Base-by-base conservation (phyloP, 2,888 invertebrate genomes). In the Leucophenga montana region DNA sequence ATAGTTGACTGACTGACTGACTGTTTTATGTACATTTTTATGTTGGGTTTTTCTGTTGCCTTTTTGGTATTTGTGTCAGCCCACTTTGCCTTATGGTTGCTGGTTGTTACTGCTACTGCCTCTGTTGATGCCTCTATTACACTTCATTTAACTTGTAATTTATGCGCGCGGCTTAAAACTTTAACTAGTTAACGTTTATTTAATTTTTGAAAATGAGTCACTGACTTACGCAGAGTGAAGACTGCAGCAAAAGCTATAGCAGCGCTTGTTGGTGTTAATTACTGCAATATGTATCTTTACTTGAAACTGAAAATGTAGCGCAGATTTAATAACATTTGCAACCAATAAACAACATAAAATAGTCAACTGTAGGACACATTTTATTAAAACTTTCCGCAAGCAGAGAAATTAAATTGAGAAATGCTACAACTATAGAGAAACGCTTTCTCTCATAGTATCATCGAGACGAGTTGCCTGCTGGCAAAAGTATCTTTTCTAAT, bases 171-270 rank as follows among this genome's bases (percentile, higher is more conserved):
- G 78, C 78, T 78, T 75, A 78, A 79, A 80, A 78, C 80, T 82
- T 78, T 69, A 76, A 84, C 79, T 83, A 84, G 84, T 82, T 84
- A 85, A 77, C 79, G 79, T 81, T 82, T 83, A 78, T 78, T 78
- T 78, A 77, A 78, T 80, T 79, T 75, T 27, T 65, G 22, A 48
- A 48, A 74, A 74, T 73, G 71, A 69, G 66, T 72, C 72, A 73
- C 62, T 76, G 64, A 71, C 73, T 76, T 68, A 72, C 18, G 20
- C 22, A 14, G 22, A 16, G 22, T 5, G 56, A 33, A 8, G 3
- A 33, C 33, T 16, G 56, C 14, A 33, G 59, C 14, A 6, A 61
- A 33, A 14, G 33, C 14, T 27, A 39, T 66, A 67, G 33, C 66
- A 65, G n/a, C 5, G 11, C 18, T 18, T 59, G 46, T 39, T 54